Evolutionary conservation across 2,797 vertebrate species (phyloP).

Genomic region (Phylloscopus collybita): DNA sequence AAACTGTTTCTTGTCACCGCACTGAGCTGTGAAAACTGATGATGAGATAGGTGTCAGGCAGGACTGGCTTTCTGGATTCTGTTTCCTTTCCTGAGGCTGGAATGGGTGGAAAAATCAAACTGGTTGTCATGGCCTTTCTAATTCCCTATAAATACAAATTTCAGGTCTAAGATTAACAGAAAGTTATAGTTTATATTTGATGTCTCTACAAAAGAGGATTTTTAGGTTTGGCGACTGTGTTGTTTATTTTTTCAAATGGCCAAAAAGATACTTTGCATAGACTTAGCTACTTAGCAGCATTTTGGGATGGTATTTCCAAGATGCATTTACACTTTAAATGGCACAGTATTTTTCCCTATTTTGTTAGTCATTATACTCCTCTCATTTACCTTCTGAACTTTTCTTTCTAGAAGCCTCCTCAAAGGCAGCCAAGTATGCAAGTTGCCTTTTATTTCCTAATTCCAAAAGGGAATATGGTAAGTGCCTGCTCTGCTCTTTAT

Average conservation of each 20-base stretch:
- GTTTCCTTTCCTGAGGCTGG: background rate
- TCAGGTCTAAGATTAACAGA: background rate
- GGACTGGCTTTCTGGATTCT: background rate
- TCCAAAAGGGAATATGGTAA: background rate
- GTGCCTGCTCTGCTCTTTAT: background rate
- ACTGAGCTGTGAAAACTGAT: background rate
- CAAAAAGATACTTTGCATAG: background rate
- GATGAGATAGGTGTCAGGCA: background rate
- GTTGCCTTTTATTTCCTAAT: background rate
- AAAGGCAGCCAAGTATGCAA: background rate
- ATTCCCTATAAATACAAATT: background rate
- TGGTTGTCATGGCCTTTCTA: background rate
- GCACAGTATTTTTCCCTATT: background rate
- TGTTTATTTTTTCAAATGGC: background rate
- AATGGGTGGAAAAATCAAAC: background rate
- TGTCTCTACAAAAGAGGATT: background rate
- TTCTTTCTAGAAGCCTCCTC: conserved; percentile 6
- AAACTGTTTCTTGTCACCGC: background rate
- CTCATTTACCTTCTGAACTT: background rate
- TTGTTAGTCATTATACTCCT: background rate
- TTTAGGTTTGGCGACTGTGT: background rate
- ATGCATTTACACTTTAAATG: background rate
- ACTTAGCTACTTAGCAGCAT: background rate
- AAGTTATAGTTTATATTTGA: background rate
- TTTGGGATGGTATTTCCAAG: background rate